Conservation (phyloP, 2,797 vertebrate species). For the Todus mexicanus region DNA sequence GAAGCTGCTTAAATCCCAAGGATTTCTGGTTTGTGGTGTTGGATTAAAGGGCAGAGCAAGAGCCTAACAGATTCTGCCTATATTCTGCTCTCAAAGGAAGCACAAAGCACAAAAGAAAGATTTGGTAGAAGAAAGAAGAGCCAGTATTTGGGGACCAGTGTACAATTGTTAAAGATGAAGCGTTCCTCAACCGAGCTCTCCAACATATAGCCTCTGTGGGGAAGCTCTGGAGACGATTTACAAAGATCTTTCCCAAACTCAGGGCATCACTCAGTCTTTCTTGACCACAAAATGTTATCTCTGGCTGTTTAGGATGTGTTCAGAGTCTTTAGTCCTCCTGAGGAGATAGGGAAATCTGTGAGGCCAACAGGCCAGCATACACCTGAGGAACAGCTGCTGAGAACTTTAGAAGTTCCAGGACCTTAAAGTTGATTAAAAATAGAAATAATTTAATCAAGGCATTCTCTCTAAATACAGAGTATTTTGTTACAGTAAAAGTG, state of each 20-base stretch:
- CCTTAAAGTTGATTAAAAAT: slow-evolving; percentile 57
- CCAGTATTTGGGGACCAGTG: background rate
- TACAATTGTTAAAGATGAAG: background rate
- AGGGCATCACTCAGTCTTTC: background rate
- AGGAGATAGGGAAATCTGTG: slow-evolving; percentile 19
- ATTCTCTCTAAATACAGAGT: slow-evolving; percentile 17
- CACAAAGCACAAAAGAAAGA: background rate
- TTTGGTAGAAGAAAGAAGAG: background rate
- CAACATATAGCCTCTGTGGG: background rate
- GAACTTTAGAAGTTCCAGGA: slow-evolving; percentile 27
- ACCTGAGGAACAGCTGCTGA: slow-evolving; percentile 62
- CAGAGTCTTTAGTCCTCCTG: background rate
- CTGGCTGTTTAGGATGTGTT: background rate
- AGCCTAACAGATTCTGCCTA: background rate
- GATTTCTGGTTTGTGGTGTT: slow-evolving; percentile 5
- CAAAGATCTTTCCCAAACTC: background rate
- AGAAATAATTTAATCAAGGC: slow-evolving; percentile 51
- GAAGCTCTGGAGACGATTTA: background rate
- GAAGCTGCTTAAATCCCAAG: background rate
- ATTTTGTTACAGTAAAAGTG: slow-evolving; percentile 10
- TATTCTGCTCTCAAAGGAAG: background rate
- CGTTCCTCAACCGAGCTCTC: background rate
- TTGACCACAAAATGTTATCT: background rate
- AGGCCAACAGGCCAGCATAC: slow-evolving; percentile 16
- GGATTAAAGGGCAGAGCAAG: background rate